phyloP scores from a whole-genome alignment of 1,140 invertebrate species.

The Drosophila repleta region DNA sequence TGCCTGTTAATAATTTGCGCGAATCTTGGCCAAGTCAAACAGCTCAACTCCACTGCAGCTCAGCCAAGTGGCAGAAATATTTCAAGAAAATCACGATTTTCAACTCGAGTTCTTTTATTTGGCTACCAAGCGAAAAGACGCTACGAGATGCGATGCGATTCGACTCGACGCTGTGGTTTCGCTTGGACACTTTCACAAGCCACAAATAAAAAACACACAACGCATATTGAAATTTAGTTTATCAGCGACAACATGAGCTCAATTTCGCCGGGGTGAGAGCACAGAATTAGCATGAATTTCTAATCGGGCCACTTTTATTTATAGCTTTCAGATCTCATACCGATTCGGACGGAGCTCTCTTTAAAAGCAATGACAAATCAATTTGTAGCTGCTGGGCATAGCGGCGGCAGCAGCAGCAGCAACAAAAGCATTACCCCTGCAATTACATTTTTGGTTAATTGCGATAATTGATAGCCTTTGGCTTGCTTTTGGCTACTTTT shows the following conservation, averaged over 20 bases:
- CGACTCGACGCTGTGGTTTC: conserved; percentile 4
- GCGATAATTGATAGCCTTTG: conserved; percentile 2
- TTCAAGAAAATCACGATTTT: conserved; percentile 75
- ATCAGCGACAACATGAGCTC: conserved; percentile 53
- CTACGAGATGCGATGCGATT: too few species aligned
- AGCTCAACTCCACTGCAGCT: conserved; percentile 16
- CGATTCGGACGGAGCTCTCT: background rate
- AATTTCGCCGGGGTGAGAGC: conserved; percentile 35
- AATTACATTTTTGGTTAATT: conserved; percentile 32
- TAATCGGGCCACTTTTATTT: conserved; percentile 17
- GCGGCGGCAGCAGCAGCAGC: too few species aligned
- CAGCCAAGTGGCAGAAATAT: conserved; percentile 67
- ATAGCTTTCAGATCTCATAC: conserved; percentile 1
- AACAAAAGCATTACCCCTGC: conserved; percentile 1
- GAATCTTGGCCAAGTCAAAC: conserved; percentile 33
- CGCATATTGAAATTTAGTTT: conserved; percentile 14
- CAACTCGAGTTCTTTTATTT: conserved; percentile 55
- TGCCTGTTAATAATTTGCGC: conserved; percentile 54
- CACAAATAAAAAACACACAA: background rate
- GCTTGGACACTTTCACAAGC: conserved; percentile 55
- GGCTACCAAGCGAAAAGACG: conserved; percentile 17
- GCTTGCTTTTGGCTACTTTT: conserved; percentile 17
- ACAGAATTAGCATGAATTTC: conserved; percentile 44
- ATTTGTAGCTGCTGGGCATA: conserved; percentile 20
- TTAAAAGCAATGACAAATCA: conserved; percentile 61